These are phyloP conservation scores for Scolopax rusticola DNA, from an alignment of 2,797 vertebrate genomes.

Conservation along the genomic window DNA sequence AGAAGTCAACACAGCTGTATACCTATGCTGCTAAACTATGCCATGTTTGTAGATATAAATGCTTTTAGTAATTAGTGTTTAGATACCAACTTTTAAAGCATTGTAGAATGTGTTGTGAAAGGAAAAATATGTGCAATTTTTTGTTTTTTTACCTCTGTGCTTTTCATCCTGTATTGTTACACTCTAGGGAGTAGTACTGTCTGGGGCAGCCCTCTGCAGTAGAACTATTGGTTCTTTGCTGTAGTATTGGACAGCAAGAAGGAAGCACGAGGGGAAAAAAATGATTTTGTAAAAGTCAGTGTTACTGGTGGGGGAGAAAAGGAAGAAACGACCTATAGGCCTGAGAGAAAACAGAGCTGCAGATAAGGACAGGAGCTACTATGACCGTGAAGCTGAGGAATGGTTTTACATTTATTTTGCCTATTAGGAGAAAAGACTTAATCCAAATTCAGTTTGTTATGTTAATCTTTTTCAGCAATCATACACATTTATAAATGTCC, in stretches of 20 bases:
- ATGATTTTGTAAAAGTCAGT: not conserved
- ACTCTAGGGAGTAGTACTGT: not conserved
- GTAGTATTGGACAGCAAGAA: not conserved
- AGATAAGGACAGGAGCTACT: not conserved
- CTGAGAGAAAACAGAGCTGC: not conserved
- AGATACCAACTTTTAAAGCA: not conserved
- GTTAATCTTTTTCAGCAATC: not conserved
- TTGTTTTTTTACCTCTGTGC: not conserved
- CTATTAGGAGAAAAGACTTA: not conserved
- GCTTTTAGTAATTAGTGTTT: not conserved
- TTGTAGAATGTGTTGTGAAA: not conserved
- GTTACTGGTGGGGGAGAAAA: not conserved
- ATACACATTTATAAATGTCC: not conserved
- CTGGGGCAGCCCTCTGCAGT: not conserved
- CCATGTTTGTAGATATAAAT: not conserved
- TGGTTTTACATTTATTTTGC: not conserved
- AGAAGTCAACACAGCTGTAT: not conserved
- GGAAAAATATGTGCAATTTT: not conserved
- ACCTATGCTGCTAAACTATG: not conserved
- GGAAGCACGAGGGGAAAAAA: not conserved
- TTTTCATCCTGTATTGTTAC: not conserved
- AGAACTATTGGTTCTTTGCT: not conserved
- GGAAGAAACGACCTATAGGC: not conserved
- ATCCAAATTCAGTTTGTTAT: not conserved
- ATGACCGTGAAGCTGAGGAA: not conserved